Percentiles rank a stretch among this genome's conserved stretches.
These are phyloP conservation scores for Rhodeus uyekii DNA, from an alignment of 2,797 vertebrate genomes.

Conservation along the genomic window DNA sequence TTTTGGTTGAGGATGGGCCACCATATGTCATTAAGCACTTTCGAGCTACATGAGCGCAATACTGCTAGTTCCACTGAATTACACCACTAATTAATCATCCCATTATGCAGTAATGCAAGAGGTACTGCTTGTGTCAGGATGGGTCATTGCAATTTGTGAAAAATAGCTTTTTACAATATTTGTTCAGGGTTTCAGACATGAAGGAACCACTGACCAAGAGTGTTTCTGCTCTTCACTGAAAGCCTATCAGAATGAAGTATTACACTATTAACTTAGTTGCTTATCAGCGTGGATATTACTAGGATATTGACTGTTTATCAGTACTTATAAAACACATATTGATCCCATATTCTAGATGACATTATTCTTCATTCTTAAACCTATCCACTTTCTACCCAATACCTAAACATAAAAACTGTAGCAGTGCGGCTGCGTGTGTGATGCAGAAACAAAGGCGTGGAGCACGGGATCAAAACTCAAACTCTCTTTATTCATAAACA, in stretches of 20 bases:
- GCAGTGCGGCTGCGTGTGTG: too few species aligned
- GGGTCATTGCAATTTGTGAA: slow-evolving; percentile 6
- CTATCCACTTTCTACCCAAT: too few species aligned
- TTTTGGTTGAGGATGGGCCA: slow-evolving; percentile 37
- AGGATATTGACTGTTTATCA: too few species aligned
- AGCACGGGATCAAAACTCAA: too few species aligned
- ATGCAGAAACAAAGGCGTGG: too few species aligned
- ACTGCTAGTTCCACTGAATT: slow-evolving; percentile 24
- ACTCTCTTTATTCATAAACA: too few species aligned
- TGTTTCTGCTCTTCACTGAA: neutral
- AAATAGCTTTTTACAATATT: slow-evolving; percentile 2
- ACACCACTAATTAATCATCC: slow-evolving; percentile 36
- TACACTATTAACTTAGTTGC: too few species aligned
- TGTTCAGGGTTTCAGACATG: neutral
- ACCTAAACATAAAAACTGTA: too few species aligned
- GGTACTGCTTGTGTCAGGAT: neutral
- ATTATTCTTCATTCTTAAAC: too few species aligned
- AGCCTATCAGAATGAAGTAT: neutral
- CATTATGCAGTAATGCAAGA: slow-evolving; percentile 21
- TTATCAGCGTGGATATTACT: too few species aligned
- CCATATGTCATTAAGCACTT: slow-evolving; percentile 41
- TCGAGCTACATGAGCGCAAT: slow-evolving; percentile 20
- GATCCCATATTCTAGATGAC: too few species aligned
- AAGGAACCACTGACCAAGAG: neutral
- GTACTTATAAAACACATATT: too few species aligned